Conservation (phyloP, 2,797 vertebrate genomes). For the Sylvilagus floridanus region DNA sequence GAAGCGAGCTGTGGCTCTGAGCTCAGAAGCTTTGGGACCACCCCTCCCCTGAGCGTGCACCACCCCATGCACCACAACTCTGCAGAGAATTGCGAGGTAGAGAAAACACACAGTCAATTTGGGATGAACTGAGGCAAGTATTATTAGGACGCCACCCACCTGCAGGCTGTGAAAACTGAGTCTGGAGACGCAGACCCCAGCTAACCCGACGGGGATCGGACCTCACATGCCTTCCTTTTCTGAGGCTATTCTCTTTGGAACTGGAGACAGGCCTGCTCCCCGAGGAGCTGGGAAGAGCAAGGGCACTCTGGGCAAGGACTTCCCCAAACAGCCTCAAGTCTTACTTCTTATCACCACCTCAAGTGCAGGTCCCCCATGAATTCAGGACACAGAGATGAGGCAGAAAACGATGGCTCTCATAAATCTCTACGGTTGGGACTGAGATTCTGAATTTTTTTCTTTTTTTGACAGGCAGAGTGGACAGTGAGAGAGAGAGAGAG, state of each 20-base stretch:
- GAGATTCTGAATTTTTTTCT: neutral
- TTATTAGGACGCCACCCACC: neutral
- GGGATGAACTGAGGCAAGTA: too few species aligned
- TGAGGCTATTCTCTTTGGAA: too few species aligned
- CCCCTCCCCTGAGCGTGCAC: rapidly evolving
- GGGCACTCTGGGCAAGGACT: too few species aligned
- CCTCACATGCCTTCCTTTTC: neutral
- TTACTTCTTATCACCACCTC: neutral
- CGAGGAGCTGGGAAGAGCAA: neutral
- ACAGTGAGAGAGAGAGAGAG: too few species aligned
- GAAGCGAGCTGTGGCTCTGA: too few species aligned
- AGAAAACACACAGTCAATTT: too few species aligned
- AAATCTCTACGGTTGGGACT: neutral
- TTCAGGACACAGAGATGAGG: too few species aligned
- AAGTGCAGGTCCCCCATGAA: rapidly evolving
- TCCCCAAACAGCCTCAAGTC: neutral
- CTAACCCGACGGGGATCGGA: rapidly evolving
- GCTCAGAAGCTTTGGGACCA: neutral
- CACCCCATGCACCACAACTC: rapidly evolving
- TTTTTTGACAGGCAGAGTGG: too few species aligned
- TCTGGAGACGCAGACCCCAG: neutral
- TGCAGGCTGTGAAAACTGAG: neutral
- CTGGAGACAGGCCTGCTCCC: neutral
- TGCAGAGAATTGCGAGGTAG: neutral
- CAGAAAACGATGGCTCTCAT: rapidly evolving